Conservation (phyloP, 2,113 vertebrate genomes). For the Phoenicopterus ruber region DNA sequence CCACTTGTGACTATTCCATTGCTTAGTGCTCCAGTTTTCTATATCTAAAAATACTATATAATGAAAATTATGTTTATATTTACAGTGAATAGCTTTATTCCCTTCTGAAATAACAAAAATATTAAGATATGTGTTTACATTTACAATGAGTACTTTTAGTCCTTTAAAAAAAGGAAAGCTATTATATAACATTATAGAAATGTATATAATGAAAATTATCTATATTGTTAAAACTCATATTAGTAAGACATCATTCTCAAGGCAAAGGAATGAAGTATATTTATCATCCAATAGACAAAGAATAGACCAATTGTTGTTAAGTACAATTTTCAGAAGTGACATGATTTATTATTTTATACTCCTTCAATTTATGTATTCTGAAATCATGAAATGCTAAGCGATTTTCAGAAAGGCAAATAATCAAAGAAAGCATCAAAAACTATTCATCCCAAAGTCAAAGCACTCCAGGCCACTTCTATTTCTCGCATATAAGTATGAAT, state of each 20-base stretch:
- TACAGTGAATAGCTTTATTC: background rate
- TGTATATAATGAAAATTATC: background rate
- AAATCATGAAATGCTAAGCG: background rate
- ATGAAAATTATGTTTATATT: background rate
- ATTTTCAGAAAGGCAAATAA: background rate
- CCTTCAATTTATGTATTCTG: background rate
- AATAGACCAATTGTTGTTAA: background rate
- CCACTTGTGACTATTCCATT: background rate
- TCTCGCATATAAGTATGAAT: background rate
- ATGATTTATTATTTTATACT: background rate
- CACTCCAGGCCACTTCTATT: background rate
- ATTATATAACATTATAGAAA: background rate
- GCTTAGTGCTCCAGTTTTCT: background rate
- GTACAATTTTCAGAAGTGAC: background rate
- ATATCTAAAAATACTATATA: background rate
- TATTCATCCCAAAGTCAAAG: background rate
- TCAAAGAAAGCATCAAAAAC: background rate
- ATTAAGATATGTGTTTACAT: background rate
- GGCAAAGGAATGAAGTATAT: background rate
- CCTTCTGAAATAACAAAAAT: background rate
- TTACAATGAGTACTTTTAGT: background rate
- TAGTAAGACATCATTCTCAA: background rate
- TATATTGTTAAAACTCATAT: background rate
- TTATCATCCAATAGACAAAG: background rate
- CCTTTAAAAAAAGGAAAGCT: background rate